Base-by-base conservation (phyloP, 1,140 invertebrate species). In the Drosophila ananassae region DNA sequence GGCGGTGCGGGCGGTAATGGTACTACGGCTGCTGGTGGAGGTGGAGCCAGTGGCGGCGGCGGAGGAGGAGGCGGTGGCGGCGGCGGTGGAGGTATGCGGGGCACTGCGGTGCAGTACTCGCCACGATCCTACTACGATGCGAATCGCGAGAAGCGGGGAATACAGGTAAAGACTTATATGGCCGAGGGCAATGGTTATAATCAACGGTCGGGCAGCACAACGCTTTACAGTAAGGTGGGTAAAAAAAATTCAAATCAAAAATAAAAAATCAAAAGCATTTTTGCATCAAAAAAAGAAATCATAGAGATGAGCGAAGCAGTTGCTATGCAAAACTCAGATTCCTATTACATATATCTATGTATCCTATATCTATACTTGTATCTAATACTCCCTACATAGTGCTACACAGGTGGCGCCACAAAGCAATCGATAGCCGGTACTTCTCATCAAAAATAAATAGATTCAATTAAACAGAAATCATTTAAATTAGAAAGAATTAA, bases 151-250 rank as follows among this genome's bases (percentile, higher is more conserved):
- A 91, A 91, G 72, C 79, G 89, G 64, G 87, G 95, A 92, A 96
- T 95, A 93, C 96, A 97, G 94, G 97, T 98, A 93, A 98, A 98
- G 94, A 97, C 98, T 91, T 98, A 98, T 94, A 97, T 97, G 94
- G 98, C 98, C 94, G 98, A 97, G 93, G 97, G 95, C 92, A 98
- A 98, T 94, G 97, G 97, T 92, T 95, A 96, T 93, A 93, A 93
- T 91, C 93, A 93, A 84, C 93, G 93, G 68, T 90, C 92, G 73
- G 94, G 93, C 92, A 96, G 95, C 94, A 96, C 96, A 92, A 97
- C 97, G 93, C 96, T 96, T 93, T 98, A 98, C 93, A 98, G 97
- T 94, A 98, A 97, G 95, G 97, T 98, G 93, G 93, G 93, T 92
- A 91, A 79, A 73, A 39, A 73, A 32, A 32, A 17, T 17, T 17